Conservation (phyloP, 1,140 invertebrate genomes). For the Mycetomoellerius zeteki region DNA sequence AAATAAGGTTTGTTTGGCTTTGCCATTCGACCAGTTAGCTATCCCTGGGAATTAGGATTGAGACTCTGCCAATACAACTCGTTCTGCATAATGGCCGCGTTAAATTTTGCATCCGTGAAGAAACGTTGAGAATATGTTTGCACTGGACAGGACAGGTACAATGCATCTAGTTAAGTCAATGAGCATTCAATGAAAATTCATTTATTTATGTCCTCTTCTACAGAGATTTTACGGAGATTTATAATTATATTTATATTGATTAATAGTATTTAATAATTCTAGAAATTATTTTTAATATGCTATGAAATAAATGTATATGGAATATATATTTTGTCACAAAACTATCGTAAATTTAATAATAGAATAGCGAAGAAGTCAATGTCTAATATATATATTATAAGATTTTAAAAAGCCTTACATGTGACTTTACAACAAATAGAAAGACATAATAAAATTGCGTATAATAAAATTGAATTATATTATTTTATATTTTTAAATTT, state of each 20-base stretch:
- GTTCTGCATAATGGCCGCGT: constrained; percentile 86
- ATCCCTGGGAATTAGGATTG: constrained; percentile 86
- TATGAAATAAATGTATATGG: not conserved
- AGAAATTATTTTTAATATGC: not conserved
- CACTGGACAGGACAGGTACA: constrained; percentile 27
- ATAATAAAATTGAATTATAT: not conserved
- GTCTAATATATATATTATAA: not conserved
- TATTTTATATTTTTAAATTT: not conserved
- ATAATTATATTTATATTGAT: constrained; percentile 1
- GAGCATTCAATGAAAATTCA: not conserved
- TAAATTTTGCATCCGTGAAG: constrained; percentile 82
- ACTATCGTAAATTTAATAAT: not conserved
- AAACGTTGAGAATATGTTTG: constrained; percentile 46
- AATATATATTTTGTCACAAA: not conserved
- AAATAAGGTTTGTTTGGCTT: constrained; percentile 88
- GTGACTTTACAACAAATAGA: not conserved
- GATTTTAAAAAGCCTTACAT: not conserved
- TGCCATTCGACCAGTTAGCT: constrained; percentile 82
- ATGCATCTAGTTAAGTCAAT: constrained; percentile 55
- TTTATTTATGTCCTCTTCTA: not conserved
- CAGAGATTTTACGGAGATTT: not conserved
- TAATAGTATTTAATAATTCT: not conserved
- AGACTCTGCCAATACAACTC: constrained; percentile 86
- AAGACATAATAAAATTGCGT: not conserved
- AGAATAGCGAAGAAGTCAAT: not conserved